Conservation (phyloP, 2,797 vertebrate species). For the Kryptolebias ocellatus region DNA sequence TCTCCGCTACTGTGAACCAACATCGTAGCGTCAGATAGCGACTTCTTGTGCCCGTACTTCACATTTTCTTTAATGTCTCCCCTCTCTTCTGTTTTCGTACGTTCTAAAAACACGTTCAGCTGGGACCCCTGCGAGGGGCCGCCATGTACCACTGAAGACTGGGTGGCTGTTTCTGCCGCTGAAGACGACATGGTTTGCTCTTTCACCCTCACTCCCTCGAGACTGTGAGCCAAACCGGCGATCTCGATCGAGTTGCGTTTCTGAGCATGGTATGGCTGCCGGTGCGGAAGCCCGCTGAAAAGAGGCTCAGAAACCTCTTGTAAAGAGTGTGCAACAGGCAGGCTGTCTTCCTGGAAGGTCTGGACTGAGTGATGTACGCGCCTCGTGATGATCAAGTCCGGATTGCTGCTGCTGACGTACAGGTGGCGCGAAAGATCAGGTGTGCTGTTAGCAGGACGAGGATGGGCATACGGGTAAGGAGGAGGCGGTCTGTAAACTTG, state of each 20-base stretch:
- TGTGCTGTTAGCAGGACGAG: conserved; percentile 95
- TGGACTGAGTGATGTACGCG: conserved; percentile 98
- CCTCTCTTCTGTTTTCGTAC: conserved; percentile 81
- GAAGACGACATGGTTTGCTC: conserved; percentile 89
- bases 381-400: conserved; percentile 94
- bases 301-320: conserved; percentile 97
- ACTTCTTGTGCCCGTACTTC: conserved; percentile 92
- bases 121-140: conserved; percentile 83
- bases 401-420: conserved; percentile 95
- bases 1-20: conserved; percentile 96
- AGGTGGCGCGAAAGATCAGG: conserved; percentile 95
- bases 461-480: conserved; percentile 88
- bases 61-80: conserved; percentile 77
- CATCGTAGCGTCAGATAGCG: conserved; percentile 96
- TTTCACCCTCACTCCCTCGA: conserved; percentile 91
- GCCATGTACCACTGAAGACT: conserved; percentile 62
- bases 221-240: conserved; percentile 87
- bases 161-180: conserved; percentile 80
- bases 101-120: conserved; percentile 84
- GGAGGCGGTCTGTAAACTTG: conserved; percentile 96
- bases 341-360: conserved; percentile 97
- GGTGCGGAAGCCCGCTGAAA: conserved; percentile 81
- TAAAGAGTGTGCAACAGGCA: conserved; percentile 95
- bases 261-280: conserved; percentile 82
- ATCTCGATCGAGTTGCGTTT: conserved; percentile 97